A percentile compares a stretch with the other conserved stretches of the same genome.
Evolutionary conservation across 1,140 invertebrate genomes (phyloP).

Genomic region (Listronotus bonariensis): DNA sequence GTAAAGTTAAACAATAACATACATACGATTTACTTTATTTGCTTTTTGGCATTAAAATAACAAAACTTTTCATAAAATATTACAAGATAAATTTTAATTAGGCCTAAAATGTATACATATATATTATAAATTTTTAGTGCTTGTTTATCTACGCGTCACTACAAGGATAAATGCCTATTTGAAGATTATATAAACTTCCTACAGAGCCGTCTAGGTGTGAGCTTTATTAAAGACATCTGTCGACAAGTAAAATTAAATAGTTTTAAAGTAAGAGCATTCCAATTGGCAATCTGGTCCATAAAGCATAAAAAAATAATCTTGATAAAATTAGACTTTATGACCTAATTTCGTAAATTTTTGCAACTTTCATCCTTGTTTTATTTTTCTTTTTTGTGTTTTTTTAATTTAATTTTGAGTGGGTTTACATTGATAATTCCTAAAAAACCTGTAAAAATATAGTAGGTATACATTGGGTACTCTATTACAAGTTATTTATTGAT

Average conservation of each 20-base stretch:
- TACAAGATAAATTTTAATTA: no score
- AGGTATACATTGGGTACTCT: no score
- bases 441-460: no score
- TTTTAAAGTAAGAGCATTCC: neutral
- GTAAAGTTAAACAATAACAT: no score
- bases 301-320: constrained; percentile 10
- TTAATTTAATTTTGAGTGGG: neutral
- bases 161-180: neutral
- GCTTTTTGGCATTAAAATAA: no score
- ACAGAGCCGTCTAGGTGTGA: constrained; percentile 1
- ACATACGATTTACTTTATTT: no score
- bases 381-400: no score
- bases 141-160: constrained; percentile 8
- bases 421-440: neutral
- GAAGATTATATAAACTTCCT: constrained; percentile 7
- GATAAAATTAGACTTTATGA: constrained; percentile 20
- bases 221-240: constrained; percentile 8
- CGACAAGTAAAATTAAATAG: constrained; percentile 8
- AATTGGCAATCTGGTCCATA: constrained; percentile 16
- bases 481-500: no score
- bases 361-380: constrained; percentile 1
- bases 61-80: no score
- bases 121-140: constrained; percentile 7
- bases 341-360: constrained; percentile 2
- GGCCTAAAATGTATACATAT: neutral